Percentiles rank a stretch among this genome's conserved stretches.
Evolutionary conservation across 2,797 vertebrate genomes (phyloP).

Genomic region (Acrocephalus scirpaceus): DNA sequence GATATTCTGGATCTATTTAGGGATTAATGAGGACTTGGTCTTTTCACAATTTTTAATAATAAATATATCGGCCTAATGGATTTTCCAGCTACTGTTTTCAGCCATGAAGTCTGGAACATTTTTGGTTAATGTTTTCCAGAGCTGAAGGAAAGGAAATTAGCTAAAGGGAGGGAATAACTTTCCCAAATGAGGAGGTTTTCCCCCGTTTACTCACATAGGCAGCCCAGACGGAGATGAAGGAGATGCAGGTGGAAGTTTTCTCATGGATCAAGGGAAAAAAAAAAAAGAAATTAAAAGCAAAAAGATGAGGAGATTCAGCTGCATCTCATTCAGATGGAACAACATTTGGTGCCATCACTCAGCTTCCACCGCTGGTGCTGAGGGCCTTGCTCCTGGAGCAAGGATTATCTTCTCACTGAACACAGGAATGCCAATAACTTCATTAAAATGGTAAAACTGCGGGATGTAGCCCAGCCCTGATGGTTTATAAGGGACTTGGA

Average conservation of each 20-base stretch:
- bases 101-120: background rate
- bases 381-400: background rate
- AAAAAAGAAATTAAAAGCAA: background rate
- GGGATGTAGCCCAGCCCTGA: background rate
- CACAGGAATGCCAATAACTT: background rate
- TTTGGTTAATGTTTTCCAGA: conserved; percentile 36
- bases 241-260: background rate
- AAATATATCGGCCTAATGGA: background rate
- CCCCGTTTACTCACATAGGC: background rate
- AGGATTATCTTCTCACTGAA: background rate
- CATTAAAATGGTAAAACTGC: background rate
- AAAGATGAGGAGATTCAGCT: background rate
- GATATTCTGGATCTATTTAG: background rate
- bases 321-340: background rate
- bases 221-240: background rate
- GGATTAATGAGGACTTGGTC: background rate
- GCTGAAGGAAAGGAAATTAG: background rate
- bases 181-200: background rate
- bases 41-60: background rate
- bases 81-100: conserved; percentile 50
- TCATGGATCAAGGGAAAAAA: background rate
- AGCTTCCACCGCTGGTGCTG: background rate
- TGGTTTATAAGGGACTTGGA: background rate
- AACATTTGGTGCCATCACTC: background rate
- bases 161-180: background rate